phyloP scores from a whole-genome alignment of 2,888 invertebrate genomes.

The Fragum fragum region DNA sequence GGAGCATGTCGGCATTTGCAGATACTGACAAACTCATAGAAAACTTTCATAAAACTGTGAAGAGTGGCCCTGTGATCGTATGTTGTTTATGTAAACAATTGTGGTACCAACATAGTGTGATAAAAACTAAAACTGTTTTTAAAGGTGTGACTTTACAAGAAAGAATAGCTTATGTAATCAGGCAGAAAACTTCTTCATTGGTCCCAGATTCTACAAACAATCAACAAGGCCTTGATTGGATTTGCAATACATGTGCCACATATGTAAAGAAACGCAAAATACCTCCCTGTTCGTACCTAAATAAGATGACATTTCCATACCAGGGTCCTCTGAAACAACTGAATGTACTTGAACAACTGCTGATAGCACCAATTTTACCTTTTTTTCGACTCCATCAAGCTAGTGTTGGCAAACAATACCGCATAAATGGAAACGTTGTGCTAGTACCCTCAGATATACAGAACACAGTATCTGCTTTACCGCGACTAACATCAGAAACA shows the following conservation, averaged over 20 bases:
- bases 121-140: background rate
- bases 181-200: conserved; percentile 16
- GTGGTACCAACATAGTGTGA: conserved; percentile 35
- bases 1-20: background rate
- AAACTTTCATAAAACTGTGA: conserved; percentile 39
- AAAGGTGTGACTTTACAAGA: conserved; percentile 18
- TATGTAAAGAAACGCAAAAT: conserved; percentile 6
- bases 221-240: conserved; percentile 4
- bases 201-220: background rate
- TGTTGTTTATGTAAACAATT: conserved; percentile 57
- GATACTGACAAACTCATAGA: conserved; percentile 19
- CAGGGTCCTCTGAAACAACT: conserved; percentile 27
- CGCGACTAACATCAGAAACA: conserved; percentile 16
- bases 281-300: conserved; percentile 18
- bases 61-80: conserved; percentile 41
- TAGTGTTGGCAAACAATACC: conserved; percentile 47
- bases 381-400: conserved; percentile 45
- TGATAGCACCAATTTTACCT: conserved; percentile 20
- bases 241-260: conserved; percentile 22
- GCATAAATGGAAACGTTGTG: conserved; percentile 61
- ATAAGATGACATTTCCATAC: conserved; percentile 24
- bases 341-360: conserved; percentile 26
- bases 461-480: conserved; percentile 38
- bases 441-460: conserved; percentile 54
- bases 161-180: conserved; percentile 12